Base-by-base conservation (phyloP, 2,888 invertebrate species). In the Carabus problematicus region DNA sequence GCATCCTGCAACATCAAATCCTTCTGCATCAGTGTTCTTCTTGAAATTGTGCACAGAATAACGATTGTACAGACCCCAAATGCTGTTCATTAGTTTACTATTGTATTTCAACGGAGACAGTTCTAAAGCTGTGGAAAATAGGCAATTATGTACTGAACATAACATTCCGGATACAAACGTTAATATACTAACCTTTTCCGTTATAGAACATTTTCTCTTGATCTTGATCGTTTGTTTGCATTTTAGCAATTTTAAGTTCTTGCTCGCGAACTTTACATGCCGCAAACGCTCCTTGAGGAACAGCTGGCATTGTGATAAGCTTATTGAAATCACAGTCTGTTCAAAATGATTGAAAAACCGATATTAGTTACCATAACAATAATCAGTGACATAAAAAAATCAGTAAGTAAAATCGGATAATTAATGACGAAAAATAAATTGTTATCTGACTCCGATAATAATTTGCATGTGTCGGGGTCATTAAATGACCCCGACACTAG, bases 41-140 rank as follows among this genome's bases (percentile, higher is more conserved):
- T 94, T 94, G 74, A 94, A 90, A 81, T 94, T 94, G 77, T 94
- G 93, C 0, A 93, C 92, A 0, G 94, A 94, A 79, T 93, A 93
- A 58, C 92, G 89, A 81, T 94, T 94, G 85, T 94, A 94, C 72
- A 90, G 84, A n/a, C 94, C 93, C 94, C 94, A 94, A 79, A 94
- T 93, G 81, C 93, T 92, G 80, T 93, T 93, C 94, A 94, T 94
- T 78, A 93, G 81, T 81, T 93, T 94, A 80, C 91, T 91, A 81
- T 90, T 94, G 82, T 94, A 94, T 78, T 92, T 91, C 70, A 89
- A 81, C 14, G 91, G 92, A 6, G 87, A 85, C 60, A 88, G 84
- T 77, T 91, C 90, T 76, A 84, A 84, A 72, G 85, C 89, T 90
- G 81, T 42, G 84, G 83, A 71, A 1, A 18, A 49, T 49, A 8